Evolutionary conservation across 2,797 vertebrate genomes (phyloP), one percentile per base, ranked within the genome.

Genomic region (Phrynocephalus forsythii): DNA sequence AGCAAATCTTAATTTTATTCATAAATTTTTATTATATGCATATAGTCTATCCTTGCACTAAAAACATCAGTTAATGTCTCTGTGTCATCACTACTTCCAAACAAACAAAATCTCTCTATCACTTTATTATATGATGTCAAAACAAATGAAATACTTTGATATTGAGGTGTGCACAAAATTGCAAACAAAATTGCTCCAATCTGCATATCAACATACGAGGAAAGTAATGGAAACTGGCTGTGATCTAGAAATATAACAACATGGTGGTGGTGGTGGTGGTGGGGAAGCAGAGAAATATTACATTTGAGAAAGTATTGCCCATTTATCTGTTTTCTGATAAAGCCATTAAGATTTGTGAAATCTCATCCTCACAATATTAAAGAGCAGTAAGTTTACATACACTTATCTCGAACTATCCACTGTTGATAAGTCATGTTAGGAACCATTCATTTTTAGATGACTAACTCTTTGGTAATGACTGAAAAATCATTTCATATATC

Each of bases 381-480:
- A 69, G 28, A 0, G 3, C 73, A 20, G 26, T 71, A 72, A 72
- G 50, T 56, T 8, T 56, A 33, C 3, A 2, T 33, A 33, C 33
- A 33, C 8, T 56, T 56, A 56, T 28, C 16, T 84, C 3, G 5
- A 71, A 33, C 6, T 87, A 66, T 82, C 73, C 38, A 85, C 73
- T 0, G 1, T 52, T 79, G 85, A 48, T 11, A 89, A 89, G 56
- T 44, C 1, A 60, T 13, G 79, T 75, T 83, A 86, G 88, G 80
- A n/a, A 67, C 86, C 22, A 92, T 86, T 90, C 56, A 48, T 56
- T 94, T 77, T 88, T 83, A 63, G 88, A 89, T 71, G 89, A 83
- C 91, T 90, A 93, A 91, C 63, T 38, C 75, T 88, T 93, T 89
- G 88, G 89, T 91, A 93, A 33, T 33, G 33, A 33, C 33, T 33